Evolutionary conservation across 2,888 invertebrate species (phyloP), one percentile per base, ranked within the genome.

Genomic region (Cartodere bifasciata): DNA sequence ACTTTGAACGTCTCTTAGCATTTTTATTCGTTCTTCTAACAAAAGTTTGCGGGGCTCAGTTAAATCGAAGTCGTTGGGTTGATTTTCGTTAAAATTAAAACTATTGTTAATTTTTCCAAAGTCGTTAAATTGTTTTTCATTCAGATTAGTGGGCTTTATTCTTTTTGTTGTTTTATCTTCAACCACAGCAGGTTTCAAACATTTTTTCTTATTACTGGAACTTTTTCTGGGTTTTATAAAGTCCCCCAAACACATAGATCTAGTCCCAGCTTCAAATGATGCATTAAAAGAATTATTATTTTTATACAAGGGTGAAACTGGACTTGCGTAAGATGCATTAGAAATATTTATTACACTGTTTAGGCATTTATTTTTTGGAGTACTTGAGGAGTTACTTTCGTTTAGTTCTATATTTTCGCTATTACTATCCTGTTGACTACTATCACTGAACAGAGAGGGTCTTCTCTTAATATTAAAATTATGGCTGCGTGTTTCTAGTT

Each of bases 121-220:
- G 17, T 35, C 38, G 28, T 41, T 46, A 9, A 32, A 26, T 27
- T 34, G 35, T 12, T 41, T 43, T 14, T 43, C 31, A n/a, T 59
- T 61, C 0, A 58, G 35, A 37, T 42, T 48, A 10, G 69, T 71
- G 0, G 71, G 72, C 38, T 70, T 72, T 2, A 71, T 70, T 36
- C 70, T 50, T 35, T 27, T 41, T 35, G 23, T 31, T 39, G 28
- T 38, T 35, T 28, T 28, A 32, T 31, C 32, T 28, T 20, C 7
- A 4, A 4, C 16, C 9, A 9, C 17, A 16, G 20, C 23, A 15
- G 20, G 28, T 6, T 12, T 24, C n/a, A 13, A 7, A 13, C 6
- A 20, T 25, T 47, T 50, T 36, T 51, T 56, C 34, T 48, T 52
- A 3, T 43, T 39, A 9, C 40, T 43, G 16, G 31, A 35, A 28